Evolutionary conservation across 1,140 invertebrate species (phyloP), one percentile per base, ranked within the genome.

Genomic region (Kradibia gibbosae): DNA sequence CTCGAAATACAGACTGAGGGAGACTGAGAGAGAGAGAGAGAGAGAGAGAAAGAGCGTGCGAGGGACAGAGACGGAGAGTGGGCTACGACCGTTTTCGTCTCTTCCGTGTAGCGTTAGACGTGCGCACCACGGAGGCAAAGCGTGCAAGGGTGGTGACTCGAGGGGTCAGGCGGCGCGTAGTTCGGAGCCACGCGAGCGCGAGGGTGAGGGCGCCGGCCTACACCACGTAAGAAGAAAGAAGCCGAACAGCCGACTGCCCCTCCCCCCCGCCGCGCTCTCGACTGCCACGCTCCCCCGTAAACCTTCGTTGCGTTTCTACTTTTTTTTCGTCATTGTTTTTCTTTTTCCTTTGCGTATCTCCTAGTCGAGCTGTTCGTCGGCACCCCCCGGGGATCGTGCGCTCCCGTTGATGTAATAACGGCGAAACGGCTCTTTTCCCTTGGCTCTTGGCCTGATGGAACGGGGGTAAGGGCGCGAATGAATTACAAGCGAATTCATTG

Each of bases 111-210:
- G 39, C 39, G 45, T 67, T 39, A 11, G 45, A 76, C 28, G 10
- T 17, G 22, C 45, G 34, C 34, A 42, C 22, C 10, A 8, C 36
- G 10, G 8, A 28, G 5, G 76, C 15, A 25, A 13, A 22, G 17
- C 55, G 36, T 53, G 74, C 45, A 60, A 77, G 65, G 70, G 83
- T 80, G 60, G n/a, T 62, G 57, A 28, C 39, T 48, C 42, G 78
- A 83, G 80, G 82, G 82, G 80, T 82, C 77, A 82, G 82, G 70
- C 72, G 57, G 72, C 74, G 62, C 70, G 65, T 62, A 85, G 55
- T 78, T 82, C 84, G 78, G 72, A n/a, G 76, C 17, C 65, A 80
- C 55, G 73, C 76, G 72, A 67, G 36, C 45, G 74, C 73, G 55
- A 39, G 72, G 57, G 78, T 57, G 75, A 57, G 78, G 71, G 80